These are phyloP conservation scores for Selene dorsalis DNA, from an alignment of 2,797 vertebrate genomes.

Conservation along the genomic window DNA sequence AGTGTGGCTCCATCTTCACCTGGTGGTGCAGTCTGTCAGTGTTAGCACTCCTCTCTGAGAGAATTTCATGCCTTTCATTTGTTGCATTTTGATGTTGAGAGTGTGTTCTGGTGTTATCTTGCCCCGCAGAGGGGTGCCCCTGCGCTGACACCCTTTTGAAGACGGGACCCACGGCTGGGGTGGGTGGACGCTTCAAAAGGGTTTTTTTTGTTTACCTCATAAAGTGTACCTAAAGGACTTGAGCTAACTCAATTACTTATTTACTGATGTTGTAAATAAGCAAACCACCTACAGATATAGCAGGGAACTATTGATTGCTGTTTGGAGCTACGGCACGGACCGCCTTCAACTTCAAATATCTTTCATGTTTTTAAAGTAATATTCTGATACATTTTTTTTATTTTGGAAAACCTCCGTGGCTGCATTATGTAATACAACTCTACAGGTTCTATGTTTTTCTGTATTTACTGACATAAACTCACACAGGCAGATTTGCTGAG, in stretches of 20 bases:
- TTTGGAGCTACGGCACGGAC: background rate
- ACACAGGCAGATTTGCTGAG: constrained; percentile 10
- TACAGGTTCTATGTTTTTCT: background rate
- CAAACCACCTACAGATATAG: background rate
- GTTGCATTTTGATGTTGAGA: constrained; percentile 67
- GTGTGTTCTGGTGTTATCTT: constrained; percentile 53
- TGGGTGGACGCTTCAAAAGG: constrained; percentile 44
- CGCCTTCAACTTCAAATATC: constrained; percentile 7
- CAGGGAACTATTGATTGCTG: constrained; percentile 16
- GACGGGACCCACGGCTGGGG: constrained; percentile 33
- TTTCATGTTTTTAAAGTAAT: constrained; percentile 24
- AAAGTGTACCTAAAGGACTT: constrained; percentile 25
- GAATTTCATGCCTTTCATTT: constrained; percentile 77
- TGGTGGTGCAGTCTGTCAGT: constrained; percentile 42
- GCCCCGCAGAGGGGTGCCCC: constrained; percentile 32
- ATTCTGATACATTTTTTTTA: background rate
- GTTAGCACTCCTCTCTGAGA: constrained; percentile 55
- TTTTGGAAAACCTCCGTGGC: background rate
- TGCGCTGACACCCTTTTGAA: constrained; percentile 46
- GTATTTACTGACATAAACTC: background rate
- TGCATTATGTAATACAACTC: background rate
- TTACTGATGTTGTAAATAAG: constrained; percentile 14
- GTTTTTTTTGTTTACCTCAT: constrained; percentile 39
- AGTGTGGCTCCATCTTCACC: constrained; percentile 47
- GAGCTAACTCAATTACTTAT: constrained; percentile 33